Evolutionary conservation across 1,140 invertebrate species (phyloP).

Genomic region (Bombus confusus): DNA sequence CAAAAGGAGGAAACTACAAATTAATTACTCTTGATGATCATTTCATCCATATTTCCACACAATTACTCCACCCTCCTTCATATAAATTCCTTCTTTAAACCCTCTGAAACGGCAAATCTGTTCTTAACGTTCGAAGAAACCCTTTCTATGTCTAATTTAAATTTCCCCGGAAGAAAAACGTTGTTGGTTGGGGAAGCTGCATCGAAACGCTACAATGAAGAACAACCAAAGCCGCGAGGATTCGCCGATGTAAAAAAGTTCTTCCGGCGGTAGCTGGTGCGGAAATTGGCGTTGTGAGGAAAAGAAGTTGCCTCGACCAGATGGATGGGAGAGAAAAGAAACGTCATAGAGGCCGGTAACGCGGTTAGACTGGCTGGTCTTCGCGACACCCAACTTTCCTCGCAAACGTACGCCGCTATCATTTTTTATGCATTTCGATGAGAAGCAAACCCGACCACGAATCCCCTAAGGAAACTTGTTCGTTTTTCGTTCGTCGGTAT

Average conservation of each 20-base stretch:
- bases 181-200: neutral
- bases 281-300: conserved; percentile 53
- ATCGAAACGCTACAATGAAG: neutral
- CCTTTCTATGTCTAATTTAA: neutral
- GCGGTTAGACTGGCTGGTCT: conserved; percentile 11
- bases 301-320: conserved; percentile 27
- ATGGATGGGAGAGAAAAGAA: conserved; percentile 10
- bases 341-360: neutral
- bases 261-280: conserved; percentile 32
- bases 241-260: conserved; percentile 42
- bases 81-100: neutral
- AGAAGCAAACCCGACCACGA: conserved; percentile 5
- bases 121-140: neutral
- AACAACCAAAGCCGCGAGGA: too few relatives aligned
- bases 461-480: conserved; percentile 39
- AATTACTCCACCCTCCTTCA: neutral
- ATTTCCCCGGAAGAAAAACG: too few relatives aligned
- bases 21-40: neutral
- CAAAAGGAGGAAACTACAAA: neutral
- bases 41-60: neutral
- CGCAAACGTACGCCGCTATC: conserved; percentile 41
- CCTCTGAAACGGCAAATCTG: neutral
- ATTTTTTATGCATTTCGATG: conserved; percentile 50
- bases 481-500: conserved; percentile 18
- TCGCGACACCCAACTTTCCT: conserved; percentile 42